phyloP scores from a whole-genome alignment of 92 coral and sea anemone genomes.

The Pocillopora meandrina region DNA sequence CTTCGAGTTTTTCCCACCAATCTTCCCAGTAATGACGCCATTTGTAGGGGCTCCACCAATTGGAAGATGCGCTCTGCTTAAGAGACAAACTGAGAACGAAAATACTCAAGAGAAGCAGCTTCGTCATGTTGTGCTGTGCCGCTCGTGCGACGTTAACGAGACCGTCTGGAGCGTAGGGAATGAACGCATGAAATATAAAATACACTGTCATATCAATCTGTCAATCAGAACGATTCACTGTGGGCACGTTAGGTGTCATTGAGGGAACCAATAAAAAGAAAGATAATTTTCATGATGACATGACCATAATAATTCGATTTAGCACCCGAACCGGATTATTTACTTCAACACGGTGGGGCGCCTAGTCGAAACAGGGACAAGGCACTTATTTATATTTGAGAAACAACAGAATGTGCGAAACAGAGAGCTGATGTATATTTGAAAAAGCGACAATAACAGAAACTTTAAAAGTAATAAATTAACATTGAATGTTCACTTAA shows the following conservation, averaged over 20 bases:
- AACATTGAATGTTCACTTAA: not conserved
- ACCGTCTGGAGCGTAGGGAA: too few relatives aligned
- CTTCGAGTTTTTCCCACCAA: conserved; percentile 31
- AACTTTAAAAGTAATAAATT: not conserved
- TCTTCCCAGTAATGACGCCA: conserved; percentile 67
- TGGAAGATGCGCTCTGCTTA: conserved; percentile 6
- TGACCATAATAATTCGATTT: not conserved
- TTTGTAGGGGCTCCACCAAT: conserved; percentile 67
- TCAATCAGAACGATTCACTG: too few relatives aligned
- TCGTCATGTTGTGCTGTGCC: conserved; percentile 10
- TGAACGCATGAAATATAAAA: too few relatives aligned
- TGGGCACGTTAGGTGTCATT: too few relatives aligned
- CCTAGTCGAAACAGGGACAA: not conserved
- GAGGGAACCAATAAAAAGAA: too few relatives aligned
- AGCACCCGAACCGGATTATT: not conserved
- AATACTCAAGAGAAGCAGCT: conserved; percentile 15
- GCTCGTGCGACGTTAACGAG: not conserved
- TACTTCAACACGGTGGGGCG: not conserved
- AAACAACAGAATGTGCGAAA: not conserved
- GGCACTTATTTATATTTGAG: not conserved
- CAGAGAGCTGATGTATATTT: not conserved
- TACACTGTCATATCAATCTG: too few relatives aligned
- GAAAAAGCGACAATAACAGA: not conserved
- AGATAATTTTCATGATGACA: too few relatives aligned
- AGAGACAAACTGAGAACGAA: conserved; percentile 7